Evolutionary conservation across 2,888 invertebrate species (phyloP), one percentile per base, ranked within the genome.

Genomic region (Pachycephus smyrnensis): DNA sequence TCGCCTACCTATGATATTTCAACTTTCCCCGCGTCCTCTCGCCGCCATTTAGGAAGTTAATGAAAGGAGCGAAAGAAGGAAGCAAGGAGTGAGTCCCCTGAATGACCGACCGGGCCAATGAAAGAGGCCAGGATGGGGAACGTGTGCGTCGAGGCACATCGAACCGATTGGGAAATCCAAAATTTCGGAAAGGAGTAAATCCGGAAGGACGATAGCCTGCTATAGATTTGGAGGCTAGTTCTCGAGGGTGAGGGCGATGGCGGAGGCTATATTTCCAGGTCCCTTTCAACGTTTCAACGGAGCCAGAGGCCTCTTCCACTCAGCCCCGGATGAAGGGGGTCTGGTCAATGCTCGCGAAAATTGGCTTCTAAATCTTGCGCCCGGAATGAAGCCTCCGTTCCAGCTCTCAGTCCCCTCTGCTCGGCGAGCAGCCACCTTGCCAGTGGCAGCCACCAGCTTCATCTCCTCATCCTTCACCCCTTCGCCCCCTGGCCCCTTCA

Each of bases 331-430:
- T 80, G 80, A 77, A 80, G 75, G 79, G 84, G 86, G 86, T 84
- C 86, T 84, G 88, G 87, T 87, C 89, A 88, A 89, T 89, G 89
- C 88, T 87, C 84, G 88, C 86, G 89, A 89, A 89, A 89, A 89
- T 89, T 89, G 89, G 89, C 89, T 89, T 89, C 89, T 89, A 89
- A 89, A 89, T 89, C 89, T 89, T 89, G 87, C 82, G 85, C 84
- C 84, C 84, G 86, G 86, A 89, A 89, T 85, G 88, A 88, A 82
- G 80, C 82, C 85, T 80, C 82, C 80, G 83, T 84, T 82, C 33
- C 71, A 69, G 68, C 78, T 78, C 37, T 12, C 55, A 55, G 55
- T 55, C 55, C 31, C 30, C 33, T 77, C 77, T 55, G 69, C 75
- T 23, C 55, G 23, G 55, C 55, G 55, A 23, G 55, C 55, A 55